Base-by-base conservation (phyloP, 1,140 invertebrate species). In the Lucilia sericata region DNA sequence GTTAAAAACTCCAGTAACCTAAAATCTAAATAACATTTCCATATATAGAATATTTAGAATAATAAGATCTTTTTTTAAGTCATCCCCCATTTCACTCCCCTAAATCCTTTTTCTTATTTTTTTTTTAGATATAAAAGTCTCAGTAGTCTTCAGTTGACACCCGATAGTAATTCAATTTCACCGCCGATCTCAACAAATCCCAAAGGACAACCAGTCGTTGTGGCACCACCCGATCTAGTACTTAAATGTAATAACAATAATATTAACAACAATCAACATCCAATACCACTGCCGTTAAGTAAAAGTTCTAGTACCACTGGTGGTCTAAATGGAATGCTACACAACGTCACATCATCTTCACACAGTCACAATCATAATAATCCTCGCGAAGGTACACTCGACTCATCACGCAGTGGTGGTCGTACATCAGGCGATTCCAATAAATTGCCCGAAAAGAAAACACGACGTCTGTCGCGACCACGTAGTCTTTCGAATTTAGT, bases 341-440 rank as follows among this genome's bases (percentile, higher is more conserved):
- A 80, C 76, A 36, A 42, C 14, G 14, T 47, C 14, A 9, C 74
- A 12, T 49, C 49, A 14, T 21, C 21, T 30, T 19, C 8, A 9
- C 55, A 65, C 36, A 36, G n/a, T 21, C 55, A 65, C 19, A 36
- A 47, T 19, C 90, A 90, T 86, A 30, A 30, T 30, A 84, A 82
- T 84, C 89, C 90, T 55, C 87, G 88, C 21, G 94, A 95, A 88
- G 96, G 96, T 3, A 97, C 96, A 8, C 92, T 97, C 83, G 96
- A 97, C 89, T 97, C 96, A 21, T 97, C 96, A 91, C 96, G 97
- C 91, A 97, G 96, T 17, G 96, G 96, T 42, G 96, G 96, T 13
- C 93, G 96, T 65, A 96, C 95, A 5, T 97, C 96, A 21, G 96
- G 95, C 0, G 96, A 97, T 91, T 97, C 96, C 0, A 90, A 90